These are phyloP conservation scores for Numida meleagris DNA, from an alignment of 2,113 vertebrate species.

Conservation along the genomic window DNA sequence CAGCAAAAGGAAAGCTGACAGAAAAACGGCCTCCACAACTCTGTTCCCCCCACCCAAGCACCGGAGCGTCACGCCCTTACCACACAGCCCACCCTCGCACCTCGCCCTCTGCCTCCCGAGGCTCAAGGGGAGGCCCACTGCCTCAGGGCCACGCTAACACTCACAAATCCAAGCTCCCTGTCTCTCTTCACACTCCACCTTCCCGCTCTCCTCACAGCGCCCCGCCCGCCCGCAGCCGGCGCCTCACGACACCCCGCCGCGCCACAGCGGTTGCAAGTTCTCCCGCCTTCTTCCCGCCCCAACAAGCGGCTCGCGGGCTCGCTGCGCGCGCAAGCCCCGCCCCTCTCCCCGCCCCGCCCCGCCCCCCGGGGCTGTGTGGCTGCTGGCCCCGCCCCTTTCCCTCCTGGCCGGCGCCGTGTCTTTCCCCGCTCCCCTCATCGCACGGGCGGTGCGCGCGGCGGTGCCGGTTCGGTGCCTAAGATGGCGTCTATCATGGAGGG, in stretches of 20 bases:
- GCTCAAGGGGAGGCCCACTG: rapidly evolving
- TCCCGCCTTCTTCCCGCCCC: too few species aligned
- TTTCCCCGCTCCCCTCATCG: background rate
- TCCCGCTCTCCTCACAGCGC: rapidly evolving
- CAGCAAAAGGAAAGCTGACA: background rate
- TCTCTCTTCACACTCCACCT: rapidly evolving
- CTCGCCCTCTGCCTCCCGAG: background rate
- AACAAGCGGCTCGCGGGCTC: too few species aligned
- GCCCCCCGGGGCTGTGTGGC: background rate
- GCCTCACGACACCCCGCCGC: background rate
- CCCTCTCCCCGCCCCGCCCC: background rate
- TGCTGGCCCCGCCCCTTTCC: background rate
- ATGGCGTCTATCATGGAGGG: slow-evolving; percentile 99
- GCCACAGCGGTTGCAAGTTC: too few species aligned
- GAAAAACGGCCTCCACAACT: too few species aligned
- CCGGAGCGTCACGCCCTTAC: rapidly evolving
- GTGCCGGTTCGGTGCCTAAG: slow-evolving; percentile 78
- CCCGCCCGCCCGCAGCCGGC: background rate
- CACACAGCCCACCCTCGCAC: rapidly evolving
- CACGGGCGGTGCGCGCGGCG: background rate
- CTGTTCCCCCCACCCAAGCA: background rate
- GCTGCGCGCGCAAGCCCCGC: too few species aligned
- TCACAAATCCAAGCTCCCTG: rapidly evolving
- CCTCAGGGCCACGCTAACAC: rapidly evolving
- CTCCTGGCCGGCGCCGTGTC: background rate